Percentiles rank a stretch among this genome's conserved stretches.
phyloP scores from a whole-genome alignment of 2,888 invertebrate genomes.

The Chelonus formosanus region DNA sequence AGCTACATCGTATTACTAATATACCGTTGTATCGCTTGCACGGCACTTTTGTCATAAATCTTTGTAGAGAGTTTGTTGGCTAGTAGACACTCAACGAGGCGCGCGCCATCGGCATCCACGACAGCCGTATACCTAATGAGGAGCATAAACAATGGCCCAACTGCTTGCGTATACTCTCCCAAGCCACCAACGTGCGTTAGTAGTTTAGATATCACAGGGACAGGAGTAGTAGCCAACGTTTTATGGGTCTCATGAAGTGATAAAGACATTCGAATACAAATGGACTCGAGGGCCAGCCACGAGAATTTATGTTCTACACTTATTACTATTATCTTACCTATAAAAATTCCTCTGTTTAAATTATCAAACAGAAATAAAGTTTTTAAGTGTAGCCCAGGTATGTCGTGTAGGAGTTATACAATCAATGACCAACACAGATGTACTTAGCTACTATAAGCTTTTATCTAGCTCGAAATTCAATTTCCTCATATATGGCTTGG shows the following conservation, averaged over 20 bases:
- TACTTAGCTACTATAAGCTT: too few species aligned
- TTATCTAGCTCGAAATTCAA: too few species aligned
- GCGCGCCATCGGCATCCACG: constrained; percentile 41
- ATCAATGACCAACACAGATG: neutral
- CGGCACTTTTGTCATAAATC: neutral
- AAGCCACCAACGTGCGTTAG: constrained; percentile 21
- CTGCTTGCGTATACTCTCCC: constrained; percentile 24
- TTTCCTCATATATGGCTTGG: too few species aligned
- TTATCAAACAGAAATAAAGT: neutral
- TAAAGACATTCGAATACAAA: constrained; percentile 54
- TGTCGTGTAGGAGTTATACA: neutral
- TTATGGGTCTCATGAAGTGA: constrained; percentile 57
- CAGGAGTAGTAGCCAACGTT: constrained; percentile 47
- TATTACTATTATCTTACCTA: constrained; percentile 27
- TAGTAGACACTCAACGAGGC: constrained; percentile 11
- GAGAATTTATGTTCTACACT: constrained; percentile 40
- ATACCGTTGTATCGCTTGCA: neutral
- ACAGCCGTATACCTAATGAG: constrained; percentile 50
- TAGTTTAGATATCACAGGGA: constrained; percentile 25
- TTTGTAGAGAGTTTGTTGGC: neutral
- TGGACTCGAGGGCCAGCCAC: neutral
- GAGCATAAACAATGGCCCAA: constrained; percentile 51
- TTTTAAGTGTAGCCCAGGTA: neutral
- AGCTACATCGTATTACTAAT: constrained; percentile 5
- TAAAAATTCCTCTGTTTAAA: constrained; percentile 9